A percentile compares a stretch with the other conserved stretches of the same genome.
Evolutionary conservation across 2,113 vertebrate genomes (phyloP).

Genomic region (Neolamprologus longior): DNA sequence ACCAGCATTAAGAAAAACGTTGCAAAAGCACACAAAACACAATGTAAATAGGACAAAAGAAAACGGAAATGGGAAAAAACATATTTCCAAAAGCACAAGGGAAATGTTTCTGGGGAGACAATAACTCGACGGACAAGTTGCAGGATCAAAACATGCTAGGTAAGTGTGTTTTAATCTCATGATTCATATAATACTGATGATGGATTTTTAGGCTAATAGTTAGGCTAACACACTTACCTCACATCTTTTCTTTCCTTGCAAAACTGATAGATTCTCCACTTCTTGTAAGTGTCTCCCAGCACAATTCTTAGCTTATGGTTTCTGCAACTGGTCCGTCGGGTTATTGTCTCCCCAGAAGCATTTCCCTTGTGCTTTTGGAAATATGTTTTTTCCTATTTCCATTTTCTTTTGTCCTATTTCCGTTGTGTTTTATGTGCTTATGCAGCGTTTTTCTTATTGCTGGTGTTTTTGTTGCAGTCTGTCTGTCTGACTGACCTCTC

Average conservation of each 20-base stretch:
- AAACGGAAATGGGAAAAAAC: background rate
- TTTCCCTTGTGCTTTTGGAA: background rate
- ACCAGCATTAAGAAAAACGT: background rate
- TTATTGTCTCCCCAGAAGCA: background rate
- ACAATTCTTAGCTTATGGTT: background rate
- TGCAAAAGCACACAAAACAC: background rate
- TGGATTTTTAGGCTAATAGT: background rate
- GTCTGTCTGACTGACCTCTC: background rate
- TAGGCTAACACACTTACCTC: background rate
- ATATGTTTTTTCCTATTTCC: background rate
- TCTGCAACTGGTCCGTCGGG: background rate
- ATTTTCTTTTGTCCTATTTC: background rate
- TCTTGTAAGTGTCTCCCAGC: background rate
- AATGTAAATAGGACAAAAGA: background rate
- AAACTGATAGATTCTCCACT: background rate
- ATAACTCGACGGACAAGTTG: background rate
- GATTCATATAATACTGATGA: background rate
- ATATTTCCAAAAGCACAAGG: background rate
- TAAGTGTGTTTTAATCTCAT: background rate
- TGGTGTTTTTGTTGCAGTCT: background rate
- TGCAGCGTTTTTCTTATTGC: background rate
- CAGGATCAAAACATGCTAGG: background rate
- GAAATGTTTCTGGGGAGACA: background rate
- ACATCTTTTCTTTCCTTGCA: background rate
- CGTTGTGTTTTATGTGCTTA: background rate